phyloP scores from a whole-genome alignment of 2,888 invertebrate genomes.

The Caenorhabditis virilis region DNA sequence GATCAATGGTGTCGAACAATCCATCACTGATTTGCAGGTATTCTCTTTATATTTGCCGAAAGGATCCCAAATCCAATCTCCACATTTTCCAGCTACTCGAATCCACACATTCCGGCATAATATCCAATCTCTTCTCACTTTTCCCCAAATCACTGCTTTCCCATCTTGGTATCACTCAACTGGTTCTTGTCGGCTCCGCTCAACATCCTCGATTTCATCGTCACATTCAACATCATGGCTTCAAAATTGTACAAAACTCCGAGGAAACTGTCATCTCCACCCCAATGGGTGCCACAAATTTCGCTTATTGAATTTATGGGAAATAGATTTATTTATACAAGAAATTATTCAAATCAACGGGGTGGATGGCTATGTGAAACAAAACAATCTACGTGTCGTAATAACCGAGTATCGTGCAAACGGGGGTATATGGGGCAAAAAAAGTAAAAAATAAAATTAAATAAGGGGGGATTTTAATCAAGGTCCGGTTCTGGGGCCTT shows the following conservation, averaged over 20 bases:
- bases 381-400: too few species aligned
- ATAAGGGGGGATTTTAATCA: too few species aligned
- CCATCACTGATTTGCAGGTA: too few species aligned
- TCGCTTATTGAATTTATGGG: too few species aligned
- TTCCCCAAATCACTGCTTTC: conserved; percentile 23
- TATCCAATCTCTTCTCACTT: conserved; percentile 27
- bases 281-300: conserved; percentile 18
- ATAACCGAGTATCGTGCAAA: too few species aligned
- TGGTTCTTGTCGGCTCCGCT: conserved; percentile 27
- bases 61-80: background rate
- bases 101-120: conserved; percentile 29
- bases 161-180: conserved; percentile 6
- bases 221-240: conserved; percentile 8
- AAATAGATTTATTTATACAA: too few species aligned
- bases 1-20: too few species aligned
- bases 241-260: conserved; percentile 3
- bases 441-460: too few species aligned
- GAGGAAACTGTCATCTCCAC: conserved; percentile 14
- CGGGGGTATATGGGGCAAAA: too few species aligned
- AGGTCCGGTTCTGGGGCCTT: conserved; percentile 59
- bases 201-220: conserved; percentile 22
- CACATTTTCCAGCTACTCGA: conserved; percentile 19
- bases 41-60: too few species aligned
- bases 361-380: too few species aligned
- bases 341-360: too few species aligned